Percentiles rank a stretch among this genome's conserved stretches.
These are phyloP conservation scores for Pammene fasciana DNA, from an alignment of 2,888 invertebrate genomes.

Conservation along the genomic window DNA sequence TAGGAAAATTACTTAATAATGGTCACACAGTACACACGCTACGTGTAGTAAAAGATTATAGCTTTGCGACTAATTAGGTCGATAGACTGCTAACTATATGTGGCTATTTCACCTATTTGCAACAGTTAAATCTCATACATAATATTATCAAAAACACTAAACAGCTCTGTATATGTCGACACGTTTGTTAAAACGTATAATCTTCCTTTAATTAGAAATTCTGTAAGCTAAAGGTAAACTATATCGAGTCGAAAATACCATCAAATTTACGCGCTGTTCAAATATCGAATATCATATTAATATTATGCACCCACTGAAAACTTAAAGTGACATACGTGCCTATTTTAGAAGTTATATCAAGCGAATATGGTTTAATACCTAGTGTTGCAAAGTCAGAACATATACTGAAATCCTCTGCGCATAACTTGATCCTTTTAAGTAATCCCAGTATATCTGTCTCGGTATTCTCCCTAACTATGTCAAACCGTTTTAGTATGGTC, in stretches of 20 bases:
- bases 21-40: constrained; percentile 7
- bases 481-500: not conserved
- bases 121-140: no score
- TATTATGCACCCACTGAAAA: not conserved
- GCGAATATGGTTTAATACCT: not conserved
- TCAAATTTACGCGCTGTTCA: not conserved
- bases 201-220: no score
- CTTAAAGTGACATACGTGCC: not conserved
- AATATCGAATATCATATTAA: not conserved
- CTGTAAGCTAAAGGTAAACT: no score
- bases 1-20: constrained; percentile 22
- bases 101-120: no score
- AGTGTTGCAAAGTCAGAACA: not conserved
- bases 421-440: constrained; percentile 27
- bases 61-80: constrained; percentile 14
- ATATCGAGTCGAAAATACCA: no score
- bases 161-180: no score
- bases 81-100: not conserved
- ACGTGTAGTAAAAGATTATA: constrained; percentile 31
- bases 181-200: no score
- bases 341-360: not conserved
- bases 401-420: not conserved
- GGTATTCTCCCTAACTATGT: not conserved
- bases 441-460: constrained; percentile 20
- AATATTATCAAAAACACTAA: no score